Evolutionary conservation across 2,113 vertebrate species (phyloP), one percentile per base, ranked within the genome.

Genomic region (Bothrops jararaca): DNA sequence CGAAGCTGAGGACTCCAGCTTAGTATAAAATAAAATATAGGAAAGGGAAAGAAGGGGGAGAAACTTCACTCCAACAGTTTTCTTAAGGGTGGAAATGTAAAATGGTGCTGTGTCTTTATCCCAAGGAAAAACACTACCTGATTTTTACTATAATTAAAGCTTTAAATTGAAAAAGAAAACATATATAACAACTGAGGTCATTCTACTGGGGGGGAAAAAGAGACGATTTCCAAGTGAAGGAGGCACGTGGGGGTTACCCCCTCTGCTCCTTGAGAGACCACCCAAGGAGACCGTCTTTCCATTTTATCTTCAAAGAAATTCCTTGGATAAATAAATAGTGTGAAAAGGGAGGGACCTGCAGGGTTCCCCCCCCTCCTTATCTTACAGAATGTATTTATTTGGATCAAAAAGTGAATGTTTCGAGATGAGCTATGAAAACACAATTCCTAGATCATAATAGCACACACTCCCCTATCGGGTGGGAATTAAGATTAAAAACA

Each of bases 111-210:
- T 91, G 24, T 91, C 85, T 90, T 92, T 85, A 69, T 91, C 64
- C 90, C 60, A 85, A 20, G 12, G n/a, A 86, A 87, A 88, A 69
- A 52, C 50, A 91, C 53, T 74, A 24, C 42, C 56, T 64, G 50
- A 45, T 69, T 22, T 88, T 86, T 58, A 86, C 86, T 92, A 50
- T 69, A 86, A 87, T 74, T 92, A 90, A 92, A 87, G 50, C 91
- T 58, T 86, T 90, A 74, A 74, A 69, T 87, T 34, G 22, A 94
- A 92, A 74, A 92, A 86, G 89, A 56, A 64, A 93, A 69, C 57
- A 90, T 74, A 45, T n/a, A 87, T 87, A 80, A 94, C 86, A 90
- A 90, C 52, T 87, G 57, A 94, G 85, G 50, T 94, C 88, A 90
- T 92, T 85, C 48, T 39, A 34, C 48, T 74, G n/a, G 69, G 69